Percentiles rank a stretch among this genome's conserved stretches.
Conservation (phyloP, 2,888 invertebrate species). For the Pycnomerus fuliginosus region DNA sequence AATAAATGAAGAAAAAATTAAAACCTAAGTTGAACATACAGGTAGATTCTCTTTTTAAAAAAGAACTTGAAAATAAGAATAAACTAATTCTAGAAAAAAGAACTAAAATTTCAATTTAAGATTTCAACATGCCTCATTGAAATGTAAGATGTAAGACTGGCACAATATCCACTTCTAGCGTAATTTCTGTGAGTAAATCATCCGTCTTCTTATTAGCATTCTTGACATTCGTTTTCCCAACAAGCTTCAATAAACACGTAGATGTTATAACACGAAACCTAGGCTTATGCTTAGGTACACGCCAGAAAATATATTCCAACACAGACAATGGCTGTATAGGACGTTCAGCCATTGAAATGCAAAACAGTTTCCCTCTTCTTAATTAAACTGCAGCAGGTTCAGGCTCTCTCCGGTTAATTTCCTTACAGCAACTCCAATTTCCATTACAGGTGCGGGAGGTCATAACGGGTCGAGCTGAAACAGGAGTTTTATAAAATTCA, state of each 20-base stretch:
- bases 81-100: neutral
- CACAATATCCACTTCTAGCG: too few relatives aligned
- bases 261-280: too few relatives aligned
- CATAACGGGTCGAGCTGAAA: slow-evolving; percentile 11
- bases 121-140: too few relatives aligned
- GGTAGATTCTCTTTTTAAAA: neutral
- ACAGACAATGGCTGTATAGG: slow-evolving; percentile 17
- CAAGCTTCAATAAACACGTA: slow-evolving; percentile 1
- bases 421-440: slow-evolving; percentile 20
- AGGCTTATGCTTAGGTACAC: slow-evolving; percentile 8
- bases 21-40: neutral
- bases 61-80: neutral
- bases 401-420: slow-evolving; percentile 24
- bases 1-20: neutral
- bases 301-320: slow-evolving; percentile 18
- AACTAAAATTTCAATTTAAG: too few relatives aligned
- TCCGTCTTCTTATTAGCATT: slow-evolving; percentile 7
- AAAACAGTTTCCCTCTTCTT: slow-evolving; percentile 41
- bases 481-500: slow-evolving; percentile 4
- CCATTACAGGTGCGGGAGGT: slow-evolving; percentile 20
- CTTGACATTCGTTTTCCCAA: neutral
- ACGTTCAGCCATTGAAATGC: slow-evolving; percentile 37
- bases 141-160: too few relatives aligned
- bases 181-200: slow-evolving; percentile 7
- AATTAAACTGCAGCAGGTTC: slow-evolving; percentile 38